Percentiles rank a stretch among this genome's conserved stretches.
These are phyloP conservation scores for Mellilla xanthometata DNA, from an alignment of 2,888 invertebrate species.

Conservation along the genomic window DNA sequence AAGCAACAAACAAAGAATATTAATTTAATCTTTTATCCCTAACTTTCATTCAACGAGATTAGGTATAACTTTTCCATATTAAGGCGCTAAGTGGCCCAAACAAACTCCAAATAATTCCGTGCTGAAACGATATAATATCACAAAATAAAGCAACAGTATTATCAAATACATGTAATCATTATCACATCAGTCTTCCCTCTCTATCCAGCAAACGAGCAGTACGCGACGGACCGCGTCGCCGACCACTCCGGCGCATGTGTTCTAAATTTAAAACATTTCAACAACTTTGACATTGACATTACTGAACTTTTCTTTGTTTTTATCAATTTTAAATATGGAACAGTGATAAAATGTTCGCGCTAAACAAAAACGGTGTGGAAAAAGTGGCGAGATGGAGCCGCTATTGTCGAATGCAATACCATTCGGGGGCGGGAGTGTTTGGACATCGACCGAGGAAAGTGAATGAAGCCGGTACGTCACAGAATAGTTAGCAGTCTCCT, in stretches of 20 bases:
- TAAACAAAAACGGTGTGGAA: conserved; percentile 55
- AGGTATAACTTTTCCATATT: too few relatives aligned
- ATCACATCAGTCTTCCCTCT: conserved; percentile 26
- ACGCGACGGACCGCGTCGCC: conserved; percentile 31
- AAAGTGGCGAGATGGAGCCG: conserved; percentile 53
- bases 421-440: conserved; percentile 82
- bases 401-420: conserved; percentile 62
- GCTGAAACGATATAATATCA: conserved; percentile 18
- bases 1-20: too few relatives aligned
- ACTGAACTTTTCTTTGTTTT: conserved; percentile 5
- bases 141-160: conserved; percentile 15
- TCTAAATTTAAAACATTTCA: conserved; percentile 47
- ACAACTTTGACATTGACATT: conserved; percentile 43
- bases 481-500: conserved; percentile 10
- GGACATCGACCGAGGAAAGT: conserved; percentile 78
- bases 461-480: conserved; percentile 61
- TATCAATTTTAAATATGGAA: conserved; percentile 34
- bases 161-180: conserved; percentile 19
- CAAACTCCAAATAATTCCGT: background rate
- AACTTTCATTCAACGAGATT: too few relatives aligned
- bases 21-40: too few relatives aligned
- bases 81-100: background rate
- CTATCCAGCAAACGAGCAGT: conserved; percentile 41
- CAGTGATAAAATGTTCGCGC: conserved; percentile 53
- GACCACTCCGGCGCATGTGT: conserved; percentile 58